Conservation (phyloP, 2,888 invertebrate genomes). For the Scaptomyza parva region DNA sequence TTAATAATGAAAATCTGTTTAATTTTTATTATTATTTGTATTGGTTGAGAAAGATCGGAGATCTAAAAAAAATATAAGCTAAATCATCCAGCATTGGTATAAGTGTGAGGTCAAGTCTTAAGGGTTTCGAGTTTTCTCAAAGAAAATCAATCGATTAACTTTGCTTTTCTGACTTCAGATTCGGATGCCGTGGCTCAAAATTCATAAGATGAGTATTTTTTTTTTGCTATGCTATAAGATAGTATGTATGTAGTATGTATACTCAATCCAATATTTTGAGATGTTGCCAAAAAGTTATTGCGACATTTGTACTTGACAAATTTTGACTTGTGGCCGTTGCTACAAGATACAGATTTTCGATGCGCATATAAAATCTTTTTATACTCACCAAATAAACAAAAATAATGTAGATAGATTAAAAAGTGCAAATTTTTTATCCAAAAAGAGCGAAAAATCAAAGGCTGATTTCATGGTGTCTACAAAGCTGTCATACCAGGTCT, state of each 20-base stretch:
- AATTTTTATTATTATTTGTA: too few relatives aligned
- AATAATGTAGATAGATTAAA: constrained; percentile 94
- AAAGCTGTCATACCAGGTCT: constrained; percentile 91
- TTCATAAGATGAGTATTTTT: neutral
- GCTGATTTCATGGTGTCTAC: constrained; percentile 89
- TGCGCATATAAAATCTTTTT: constrained; percentile 46
- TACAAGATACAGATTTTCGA: constrained; percentile 9
- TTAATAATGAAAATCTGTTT: too few relatives aligned
- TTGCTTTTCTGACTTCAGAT: too few relatives aligned
- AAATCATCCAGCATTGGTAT: too few relatives aligned
- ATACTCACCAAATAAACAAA: constrained; percentile 96
- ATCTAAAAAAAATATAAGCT: too few relatives aligned
- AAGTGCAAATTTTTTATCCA: constrained; percentile 91
- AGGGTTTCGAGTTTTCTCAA: too few relatives aligned
- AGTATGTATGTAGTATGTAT: constrained; percentile 1
- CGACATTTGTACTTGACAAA: constrained; percentile 41
- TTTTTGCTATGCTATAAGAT: neutral
- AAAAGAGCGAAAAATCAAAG: constrained; percentile 92
- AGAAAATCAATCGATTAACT: too few relatives aligned
- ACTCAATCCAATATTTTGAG: constrained; percentile 41
- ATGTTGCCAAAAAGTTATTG: constrained; percentile 50
- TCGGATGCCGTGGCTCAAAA: neutral
- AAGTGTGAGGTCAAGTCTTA: too few relatives aligned
- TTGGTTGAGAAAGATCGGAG: too few relatives aligned
- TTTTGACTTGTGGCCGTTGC: constrained; percentile 27